Base-by-base conservation (phyloP, 2,888 invertebrate species). In the Drosophila macrothrix region DNA sequence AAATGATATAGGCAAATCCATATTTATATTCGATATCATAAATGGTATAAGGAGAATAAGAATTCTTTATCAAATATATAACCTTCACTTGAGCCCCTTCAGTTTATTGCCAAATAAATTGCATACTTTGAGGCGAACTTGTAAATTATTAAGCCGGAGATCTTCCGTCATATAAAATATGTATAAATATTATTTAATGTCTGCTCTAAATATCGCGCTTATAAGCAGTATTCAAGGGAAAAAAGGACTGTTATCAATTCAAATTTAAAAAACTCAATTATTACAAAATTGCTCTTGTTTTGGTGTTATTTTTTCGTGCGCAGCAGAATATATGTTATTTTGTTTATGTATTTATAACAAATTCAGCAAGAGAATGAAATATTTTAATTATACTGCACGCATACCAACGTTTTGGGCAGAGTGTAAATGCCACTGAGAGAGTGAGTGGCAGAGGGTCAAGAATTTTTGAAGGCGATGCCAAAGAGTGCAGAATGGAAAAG, bases 71-170 rank as follows among this genome's bases (percentile, higher is more conserved):
- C 0, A 16, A 46, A 46, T 4, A 9, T 22, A 7, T 16, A 22
- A 22, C 14, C 22, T 16, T 29, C 1, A 54, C 2, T 35, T 35
- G 14, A 25, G 22, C 16, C 10, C 7, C 3, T 16, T 28, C 12
- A 7, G 6, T 14, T 52, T 16, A 14, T 16, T 16, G 19, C 3
- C 22, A 29, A 14, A 64, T 29, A 10, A 16, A 12, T 3, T 43
- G 68, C 68, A 69, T 69, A 69, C 59, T 68, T 69, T 69, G 25
- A 12, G 69, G 69, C 59, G 60, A 53, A 31, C 41, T 28, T 49
- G 33, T 7, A 28, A 37, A 56, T n/a, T n/a, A 31, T 35, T 7
- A 10, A 37, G 16, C 22, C 31, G 16, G 16, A 3, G n/a, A 52
- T 19, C 3, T 43, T 28, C 9, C 4, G 19, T 6, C 31, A 53